These are phyloP conservation scores for Platygyra sinensis DNA, from an alignment of 64 coral and sea anemone genomes.

Conservation along the genomic window DNA sequence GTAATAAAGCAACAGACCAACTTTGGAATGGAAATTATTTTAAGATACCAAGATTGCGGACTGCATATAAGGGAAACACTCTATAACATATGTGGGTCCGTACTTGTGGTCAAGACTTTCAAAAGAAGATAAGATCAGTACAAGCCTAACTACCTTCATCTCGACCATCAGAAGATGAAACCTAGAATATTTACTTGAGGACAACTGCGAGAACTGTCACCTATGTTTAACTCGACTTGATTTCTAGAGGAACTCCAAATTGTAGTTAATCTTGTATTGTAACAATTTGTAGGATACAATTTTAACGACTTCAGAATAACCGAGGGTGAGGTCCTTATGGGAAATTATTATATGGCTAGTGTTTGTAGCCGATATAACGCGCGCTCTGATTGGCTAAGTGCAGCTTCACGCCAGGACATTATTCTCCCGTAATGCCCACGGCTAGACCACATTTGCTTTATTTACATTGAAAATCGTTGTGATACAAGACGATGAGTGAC, in stretches of 20 bases:
- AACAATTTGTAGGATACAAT: no score
- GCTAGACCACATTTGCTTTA: no score
- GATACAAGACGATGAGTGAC: no score
- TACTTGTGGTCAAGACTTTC: slow-evolving; percentile 20
- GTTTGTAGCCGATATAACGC: no score
- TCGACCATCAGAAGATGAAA: slow-evolving; percentile 5
- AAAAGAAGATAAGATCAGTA: not conserved
- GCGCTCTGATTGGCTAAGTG: no score
- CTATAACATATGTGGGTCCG: slow-evolving; percentile 2
- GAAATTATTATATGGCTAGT: no score
- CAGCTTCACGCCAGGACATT: no score
- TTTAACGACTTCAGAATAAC: no score
- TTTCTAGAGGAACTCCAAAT: not conserved
- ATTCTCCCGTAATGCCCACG: no score
- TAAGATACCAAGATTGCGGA: not conserved
- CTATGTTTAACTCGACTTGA: not conserved
- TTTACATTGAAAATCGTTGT: no score
- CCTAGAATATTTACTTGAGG: not conserved
- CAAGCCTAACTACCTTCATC: slow-evolving; percentile 1
- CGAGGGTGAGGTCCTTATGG: no score
- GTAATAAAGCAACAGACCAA: not conserved
- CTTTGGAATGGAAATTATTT: slow-evolving; percentile 9
- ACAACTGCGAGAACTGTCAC: not conserved
- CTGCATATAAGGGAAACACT: not conserved
- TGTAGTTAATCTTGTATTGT: no score